Conservation (phyloP, 2,113 vertebrate species). For the Chlorocebus sabaeus region DNA sequence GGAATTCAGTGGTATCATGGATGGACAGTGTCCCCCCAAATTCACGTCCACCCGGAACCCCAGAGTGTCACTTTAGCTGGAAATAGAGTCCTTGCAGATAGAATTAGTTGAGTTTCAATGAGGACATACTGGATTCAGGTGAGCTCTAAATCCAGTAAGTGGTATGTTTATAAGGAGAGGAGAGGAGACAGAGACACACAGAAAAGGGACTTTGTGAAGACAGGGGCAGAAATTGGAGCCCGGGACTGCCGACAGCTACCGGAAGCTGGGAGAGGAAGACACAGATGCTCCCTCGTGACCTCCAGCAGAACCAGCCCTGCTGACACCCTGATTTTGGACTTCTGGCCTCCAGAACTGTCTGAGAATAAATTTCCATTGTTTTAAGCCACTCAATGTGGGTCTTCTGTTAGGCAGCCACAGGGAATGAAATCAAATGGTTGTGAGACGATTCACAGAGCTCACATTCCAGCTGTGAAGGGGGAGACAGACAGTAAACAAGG, state of each 20-base stretch:
- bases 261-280: not conserved
- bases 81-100: not conserved
- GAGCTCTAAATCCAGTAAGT: not conserved
- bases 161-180: not conserved
- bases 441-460: not conserved
- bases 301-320: not conserved
- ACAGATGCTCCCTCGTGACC: not conserved
- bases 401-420: not conserved
- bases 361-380: too few relatives aligned
- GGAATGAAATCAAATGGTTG: not conserved
- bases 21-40: too few relatives aligned
- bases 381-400: accelerated
- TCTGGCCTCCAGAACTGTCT: not conserved
- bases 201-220: accelerated
- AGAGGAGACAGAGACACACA: too few relatives aligned
- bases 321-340: not conserved
- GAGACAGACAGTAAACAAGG: too few relatives aligned
- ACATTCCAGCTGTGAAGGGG: not conserved
- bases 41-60: not conserved
- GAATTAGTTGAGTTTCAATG: not conserved
- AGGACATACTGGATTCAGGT: accelerated
- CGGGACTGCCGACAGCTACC: accelerated
- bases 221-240: not conserved
- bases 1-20: accelerated
- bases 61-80: not conserved